Evolutionary conservation across 1,140 invertebrate species (phyloP), one percentile per base, ranked within the genome.

Genomic region (Bombus sibiricus): DNA sequence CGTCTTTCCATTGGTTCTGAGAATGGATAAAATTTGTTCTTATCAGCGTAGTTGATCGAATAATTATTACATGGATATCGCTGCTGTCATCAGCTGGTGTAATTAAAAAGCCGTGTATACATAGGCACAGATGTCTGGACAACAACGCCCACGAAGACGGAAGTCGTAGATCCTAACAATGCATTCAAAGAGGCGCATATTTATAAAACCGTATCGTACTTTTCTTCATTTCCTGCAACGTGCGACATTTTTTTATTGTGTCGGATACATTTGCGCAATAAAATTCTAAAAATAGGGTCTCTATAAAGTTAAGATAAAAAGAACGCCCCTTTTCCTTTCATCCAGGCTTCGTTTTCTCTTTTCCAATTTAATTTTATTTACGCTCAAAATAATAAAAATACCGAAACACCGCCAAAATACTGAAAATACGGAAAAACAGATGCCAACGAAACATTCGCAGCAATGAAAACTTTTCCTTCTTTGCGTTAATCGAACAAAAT

Each of bases 141-240:
- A 74, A 68, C 64, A 18, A 5, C n/a, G 64, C 25, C n/a, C 22
- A 68, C 25, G 62, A 57, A 41, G 78, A 41, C 82, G 82, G 82
- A 84, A 84, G 74, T 77, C 0, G 64, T 43, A 9, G 39, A 71
- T 78, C 39, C 32, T 71, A 71, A 71, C 76, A 71, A 84, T 59
- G 74, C 34, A 59, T 78, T 78, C 28, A 69, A 13, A 53, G 47
- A 28, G 43, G 3, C 28, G 10, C 12, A 43, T 25, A 77, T 76
- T 76, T 83, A 78, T 34, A 69, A 83, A 83, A 77, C 47, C 74
- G 81, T 83, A 74, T 59, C 81, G 64, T 22, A 37, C 47, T 68
- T 77, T 62, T 62, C 22, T 37, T 43, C 47, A 1, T 39, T 57
- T 57, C 66, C 34, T 22, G 32, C 22, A 18, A 25, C 81, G 15